These are phyloP conservation scores for Acipenser ruthenus DNA, from an alignment of 2,797 vertebrate species.

Conservation along the genomic window DNA sequence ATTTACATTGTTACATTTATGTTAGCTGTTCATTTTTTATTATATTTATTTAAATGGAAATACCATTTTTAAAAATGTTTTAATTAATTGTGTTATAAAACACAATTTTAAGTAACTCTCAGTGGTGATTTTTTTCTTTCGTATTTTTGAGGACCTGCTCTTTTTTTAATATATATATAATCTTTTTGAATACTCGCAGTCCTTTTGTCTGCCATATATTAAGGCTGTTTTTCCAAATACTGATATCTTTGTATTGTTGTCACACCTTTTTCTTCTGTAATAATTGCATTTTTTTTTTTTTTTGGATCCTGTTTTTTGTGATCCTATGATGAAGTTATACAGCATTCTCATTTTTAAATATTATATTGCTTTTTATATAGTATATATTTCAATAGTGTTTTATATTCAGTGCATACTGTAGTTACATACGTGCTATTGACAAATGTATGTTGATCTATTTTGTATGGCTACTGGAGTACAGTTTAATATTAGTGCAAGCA, in stretches of 20 bases:
- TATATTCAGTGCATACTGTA: conserved; percentile 35
- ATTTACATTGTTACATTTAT: conserved; percentile 16
- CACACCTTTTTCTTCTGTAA: conserved; percentile 41
- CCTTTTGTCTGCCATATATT: too few relatives aligned
- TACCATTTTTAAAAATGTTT: too few relatives aligned
- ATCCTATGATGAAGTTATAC: conserved; percentile 16
- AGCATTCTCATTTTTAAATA: conserved; percentile 22
- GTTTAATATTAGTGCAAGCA: conserved; percentile 38
- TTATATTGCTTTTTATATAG: conserved; percentile 28
- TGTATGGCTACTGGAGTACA: conserved; percentile 48
- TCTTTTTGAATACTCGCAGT: too few relatives aligned
- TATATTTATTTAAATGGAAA: too few relatives aligned
- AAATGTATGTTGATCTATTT: conserved; percentile 36
- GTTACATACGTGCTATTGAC: conserved; percentile 6
- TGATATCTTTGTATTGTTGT: conserved; percentile 22
- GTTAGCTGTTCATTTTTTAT: too few relatives aligned
- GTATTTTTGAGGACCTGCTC: too few relatives aligned
- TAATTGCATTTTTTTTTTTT: conserved; percentile 17
- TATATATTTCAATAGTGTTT: conserved; percentile 38
- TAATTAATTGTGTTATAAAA: too few relatives aligned
- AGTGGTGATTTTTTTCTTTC: too few relatives aligned
- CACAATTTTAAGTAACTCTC: too few relatives aligned
- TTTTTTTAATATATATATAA: too few relatives aligned
- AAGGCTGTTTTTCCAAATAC: too few relatives aligned
- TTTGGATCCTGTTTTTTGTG: conserved; percentile 31